A percentile compares a stretch with the other conserved stretches of the same genome.
These are phyloP conservation scores for Papilio xuthus DNA, from an alignment of 1,140 invertebrate genomes.

Conservation along the genomic window DNA sequence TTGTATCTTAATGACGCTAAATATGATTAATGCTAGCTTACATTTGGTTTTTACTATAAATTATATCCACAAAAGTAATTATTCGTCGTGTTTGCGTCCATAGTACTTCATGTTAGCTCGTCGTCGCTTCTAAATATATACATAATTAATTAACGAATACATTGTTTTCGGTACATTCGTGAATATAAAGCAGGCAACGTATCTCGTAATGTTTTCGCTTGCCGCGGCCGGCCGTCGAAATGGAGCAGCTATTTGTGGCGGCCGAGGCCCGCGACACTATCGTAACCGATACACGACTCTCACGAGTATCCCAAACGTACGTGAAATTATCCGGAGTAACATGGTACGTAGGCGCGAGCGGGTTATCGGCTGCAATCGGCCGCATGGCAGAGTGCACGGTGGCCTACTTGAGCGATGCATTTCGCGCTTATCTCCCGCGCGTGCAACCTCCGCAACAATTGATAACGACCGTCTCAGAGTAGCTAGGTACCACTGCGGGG, in stretches of 20 bases:
- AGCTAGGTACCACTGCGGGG: constrained; percentile 38
- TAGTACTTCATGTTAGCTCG: constrained; percentile 18
- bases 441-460: constrained; percentile 44
- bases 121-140: constrained; percentile 13
- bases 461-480: constrained; percentile 15
- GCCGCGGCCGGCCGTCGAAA: constrained; percentile 72
- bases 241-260: constrained; percentile 78
- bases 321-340: not conserved
- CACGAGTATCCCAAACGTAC: constrained; percentile 44
- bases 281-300: constrained; percentile 67
- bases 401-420: constrained; percentile 69
- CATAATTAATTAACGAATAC: constrained; percentile 14
- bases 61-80: not conserved
- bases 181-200: constrained; percentile 60
- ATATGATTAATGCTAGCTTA: not conserved
- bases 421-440: constrained; percentile 59
- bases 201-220: constrained; percentile 71
- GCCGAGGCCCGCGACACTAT: constrained; percentile 77
- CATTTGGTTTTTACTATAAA: not conserved
- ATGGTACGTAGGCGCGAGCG: constrained; percentile 12
- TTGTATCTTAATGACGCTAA: not conserved
- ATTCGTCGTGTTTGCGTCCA: constrained; percentile 48
- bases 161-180: constrained; percentile 51
- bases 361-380: constrained; percentile 14
- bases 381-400: constrained; percentile 68